Evolutionary conservation across 2,797 vertebrate genomes (phyloP).

Genomic region (Mus spretus): DNA sequence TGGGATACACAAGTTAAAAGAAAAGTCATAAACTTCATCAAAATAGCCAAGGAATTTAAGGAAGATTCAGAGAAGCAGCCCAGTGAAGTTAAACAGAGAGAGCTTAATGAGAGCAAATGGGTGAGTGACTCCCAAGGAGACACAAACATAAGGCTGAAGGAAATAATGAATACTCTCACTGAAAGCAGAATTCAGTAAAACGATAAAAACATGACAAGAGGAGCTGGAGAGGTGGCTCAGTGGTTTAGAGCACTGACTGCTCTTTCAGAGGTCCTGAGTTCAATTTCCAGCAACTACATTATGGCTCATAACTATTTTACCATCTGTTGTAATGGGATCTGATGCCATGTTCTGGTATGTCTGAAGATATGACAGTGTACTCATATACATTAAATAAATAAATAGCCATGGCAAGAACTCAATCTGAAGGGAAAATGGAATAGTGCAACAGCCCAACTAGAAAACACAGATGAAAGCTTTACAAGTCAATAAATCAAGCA

Average conservation of each 20-base stretch:
- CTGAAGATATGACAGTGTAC: accelerated
- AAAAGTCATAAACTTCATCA: neutral
- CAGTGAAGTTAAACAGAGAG: neutral
- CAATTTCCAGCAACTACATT: too few species aligned
- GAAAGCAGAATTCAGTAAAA: neutral
- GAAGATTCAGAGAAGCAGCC: neutral
- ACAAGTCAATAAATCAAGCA: too few species aligned
- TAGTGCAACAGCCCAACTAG: too few species aligned
- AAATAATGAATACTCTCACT: neutral
- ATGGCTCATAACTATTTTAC: too few species aligned
- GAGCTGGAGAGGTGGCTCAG: neutral
- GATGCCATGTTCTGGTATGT: neutral
- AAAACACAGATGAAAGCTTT: too few species aligned
- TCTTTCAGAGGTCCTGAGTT: too few species aligned
- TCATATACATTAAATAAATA: neutral
- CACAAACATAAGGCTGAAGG: neutral
- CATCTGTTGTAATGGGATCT: too few species aligned
- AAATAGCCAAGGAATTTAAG: neutral
- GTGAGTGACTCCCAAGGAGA: neutral
- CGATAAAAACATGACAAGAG: neutral
- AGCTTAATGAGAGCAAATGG: neutral
- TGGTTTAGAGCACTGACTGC: neutral
- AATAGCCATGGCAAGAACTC: too few species aligned
- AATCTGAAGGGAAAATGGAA: too few species aligned
- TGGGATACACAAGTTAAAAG: neutral